These are phyloP conservation scores for Cataglyphis albicans DNA, from an alignment of 2,888 invertebrate genomes.

Conservation along the genomic window DNA sequence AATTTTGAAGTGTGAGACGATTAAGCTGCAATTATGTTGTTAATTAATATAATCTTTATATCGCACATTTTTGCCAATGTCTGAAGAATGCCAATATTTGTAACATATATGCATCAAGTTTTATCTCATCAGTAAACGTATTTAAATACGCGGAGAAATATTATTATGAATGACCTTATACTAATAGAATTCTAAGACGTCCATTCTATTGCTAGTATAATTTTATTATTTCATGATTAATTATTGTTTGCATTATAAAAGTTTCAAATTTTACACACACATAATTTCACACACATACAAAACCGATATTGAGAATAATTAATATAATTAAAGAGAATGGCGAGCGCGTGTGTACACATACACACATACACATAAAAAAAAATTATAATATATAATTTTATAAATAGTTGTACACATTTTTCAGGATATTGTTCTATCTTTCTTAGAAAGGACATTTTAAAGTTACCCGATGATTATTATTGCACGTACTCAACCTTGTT, in stretches of 20 bases:
- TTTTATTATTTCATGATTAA: not conserved
- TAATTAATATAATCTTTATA: not conserved
- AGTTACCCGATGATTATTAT: slow-evolving; percentile 21
- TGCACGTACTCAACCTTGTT: not conserved
- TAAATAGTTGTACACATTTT: not conserved
- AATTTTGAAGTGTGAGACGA: not conserved
- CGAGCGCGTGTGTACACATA: not conserved
- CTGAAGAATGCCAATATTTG: not conserved
- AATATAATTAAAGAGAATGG: not conserved
- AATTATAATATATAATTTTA: slow-evolving; percentile 16
- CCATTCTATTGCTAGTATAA: not conserved
- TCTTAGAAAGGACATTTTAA: not conserved
- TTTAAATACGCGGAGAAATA: not conserved
- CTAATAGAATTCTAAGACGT: not conserved
- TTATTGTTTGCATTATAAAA: not conserved
- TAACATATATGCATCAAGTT: not conserved
- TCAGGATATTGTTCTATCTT: not conserved
- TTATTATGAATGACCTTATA: not conserved
- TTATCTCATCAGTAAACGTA: not conserved
- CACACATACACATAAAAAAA: not conserved
- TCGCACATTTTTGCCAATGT: not conserved
- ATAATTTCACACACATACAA: not conserved
- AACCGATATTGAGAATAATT: not conserved
- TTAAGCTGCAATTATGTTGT: not conserved
- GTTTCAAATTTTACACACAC: not conserved